phyloP scores from a whole-genome alignment of 2,888 invertebrate species.

The Sinelater perroti region DNA sequence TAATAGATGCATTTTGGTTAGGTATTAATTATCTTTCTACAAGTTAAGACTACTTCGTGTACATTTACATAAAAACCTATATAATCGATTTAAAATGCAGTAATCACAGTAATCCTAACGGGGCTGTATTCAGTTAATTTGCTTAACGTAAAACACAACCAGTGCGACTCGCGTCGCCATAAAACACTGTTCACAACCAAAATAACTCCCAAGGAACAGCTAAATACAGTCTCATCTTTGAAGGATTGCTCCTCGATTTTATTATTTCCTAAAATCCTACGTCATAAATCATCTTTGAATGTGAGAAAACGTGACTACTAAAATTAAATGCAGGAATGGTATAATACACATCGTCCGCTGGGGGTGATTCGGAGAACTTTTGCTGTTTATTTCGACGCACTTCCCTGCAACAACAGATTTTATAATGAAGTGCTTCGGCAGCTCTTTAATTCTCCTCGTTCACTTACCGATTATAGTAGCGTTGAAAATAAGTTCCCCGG shows the following conservation, averaged over 20 bases:
- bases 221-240: constrained; percentile 42
- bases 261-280: constrained; percentile 34
- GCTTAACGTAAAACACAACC: constrained; percentile 44
- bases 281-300: constrained; percentile 37
- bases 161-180: constrained; percentile 24
- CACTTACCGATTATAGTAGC: constrained; percentile 73
- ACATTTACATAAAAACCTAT: constrained; percentile 35
- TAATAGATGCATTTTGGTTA: constrained; percentile 24
- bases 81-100: constrained; percentile 47
- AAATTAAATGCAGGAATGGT: constrained; percentile 30
- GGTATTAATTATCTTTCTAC: constrained; percentile 23
- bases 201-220: constrained; percentile 35
- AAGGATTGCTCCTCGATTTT: constrained; percentile 38
- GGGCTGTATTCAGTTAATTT: constrained; percentile 44
- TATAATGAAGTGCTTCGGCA: too few species aligned
- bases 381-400: constrained; percentile 65
- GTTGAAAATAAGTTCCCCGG: constrained; percentile 72
- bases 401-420: constrained; percentile 64
- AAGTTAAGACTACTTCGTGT: constrained; percentile 33
- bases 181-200: constrained; percentile 37
- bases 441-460: background rate
- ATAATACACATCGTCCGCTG: constrained; percentile 37
- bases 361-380: constrained; percentile 40
- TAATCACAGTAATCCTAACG: constrained; percentile 57
- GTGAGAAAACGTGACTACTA: constrained; percentile 30